Evolutionary conservation across 2,797 vertebrate species (phyloP), one percentile per base, ranked within the genome.

Genomic region (Eremophila alpestris): DNA sequence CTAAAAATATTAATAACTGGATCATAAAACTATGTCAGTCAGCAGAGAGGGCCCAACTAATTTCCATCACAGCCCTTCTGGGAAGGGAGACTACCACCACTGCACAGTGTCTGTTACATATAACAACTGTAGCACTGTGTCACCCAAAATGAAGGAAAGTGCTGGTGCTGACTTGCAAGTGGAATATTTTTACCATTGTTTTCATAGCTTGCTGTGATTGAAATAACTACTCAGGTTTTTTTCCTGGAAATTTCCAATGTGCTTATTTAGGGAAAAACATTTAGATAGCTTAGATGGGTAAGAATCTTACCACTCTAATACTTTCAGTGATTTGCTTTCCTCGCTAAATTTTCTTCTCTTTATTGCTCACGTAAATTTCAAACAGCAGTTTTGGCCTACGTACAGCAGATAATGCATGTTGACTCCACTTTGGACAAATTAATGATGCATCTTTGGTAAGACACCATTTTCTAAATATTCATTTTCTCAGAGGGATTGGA

Each of bases 361-460:
- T 78, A 55, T 90, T 93, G 71, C n/a, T 68, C 87, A 90, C 73
- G 85, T 93, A 86, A 88, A 90, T 51, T 48, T 87, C 65, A 71
- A 94, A 77, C 45, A 86, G 49, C 56, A 81, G 43, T 62, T 73
- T 75, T 95, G 87, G 93, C 79, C 43, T 60, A 60, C 0, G 0
- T 88, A 85, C 68, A 91, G 79, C 52, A 77, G 51, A 86, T 68
- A 91, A 87, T 86, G 76, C n/a, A 45, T 62, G 43, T 94, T 87
- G 84, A 91, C 22, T 93, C 45, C 3, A 3, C 27, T 93, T 89
- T 38, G 78, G 82, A 68, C 54, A 83, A 89, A 87, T 84, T 76
- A 93, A 64, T 32, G 62, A 56, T 52, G 26, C 46, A 60, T 69
- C 51, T 87, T 83, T 76, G 34, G 60, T 87, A 87, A 85, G 46